Percentiles rank a stretch among this genome's conserved stretches.
phyloP scores from a whole-genome alignment of 2,888 invertebrate species.

The Drosophila recens region DNA sequence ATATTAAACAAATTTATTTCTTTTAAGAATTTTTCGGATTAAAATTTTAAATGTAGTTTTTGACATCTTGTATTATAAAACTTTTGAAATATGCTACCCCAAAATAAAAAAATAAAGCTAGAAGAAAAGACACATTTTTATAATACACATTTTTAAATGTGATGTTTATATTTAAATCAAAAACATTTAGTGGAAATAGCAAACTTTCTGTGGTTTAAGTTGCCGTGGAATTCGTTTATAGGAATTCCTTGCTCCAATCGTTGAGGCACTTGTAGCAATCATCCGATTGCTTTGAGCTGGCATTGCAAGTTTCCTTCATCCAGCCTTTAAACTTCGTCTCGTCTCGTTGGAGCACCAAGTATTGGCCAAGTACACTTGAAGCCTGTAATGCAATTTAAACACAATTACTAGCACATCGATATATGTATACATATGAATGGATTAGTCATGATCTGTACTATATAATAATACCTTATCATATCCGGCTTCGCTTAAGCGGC shows the following conservation, averaged over 20 bases:
- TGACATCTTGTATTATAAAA: too few relatives aligned
- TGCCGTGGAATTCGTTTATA: neutral
- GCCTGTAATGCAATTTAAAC: neutral
- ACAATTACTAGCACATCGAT: neutral
- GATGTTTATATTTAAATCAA: too few relatives aligned
- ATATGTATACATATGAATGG: neutral
- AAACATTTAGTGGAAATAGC: too few relatives aligned
- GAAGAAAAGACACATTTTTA: too few relatives aligned
- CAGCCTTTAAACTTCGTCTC: slow-evolving; percentile 1
- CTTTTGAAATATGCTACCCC: too few relatives aligned
- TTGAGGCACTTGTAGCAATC: slow-evolving; percentile 1
- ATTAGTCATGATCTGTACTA: slow-evolving; percentile 4
- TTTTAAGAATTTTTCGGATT: too few relatives aligned
- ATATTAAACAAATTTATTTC: too few relatives aligned
- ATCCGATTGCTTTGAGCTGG: slow-evolving; percentile 5
- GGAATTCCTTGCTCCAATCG: neutral
- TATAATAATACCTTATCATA: neutral
- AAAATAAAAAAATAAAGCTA: too few relatives aligned
- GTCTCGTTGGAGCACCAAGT: neutral
- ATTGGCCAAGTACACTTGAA: neutral
- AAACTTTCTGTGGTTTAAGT: too few relatives aligned
- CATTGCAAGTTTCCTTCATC: slow-evolving; percentile 5
- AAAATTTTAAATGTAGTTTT: too few relatives aligned
- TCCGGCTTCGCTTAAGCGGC: neutral
- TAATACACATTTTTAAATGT: too few relatives aligned